phyloP scores from a whole-genome alignment of 1,140 invertebrate genomes.

The Trissolcus basalis region DNA sequence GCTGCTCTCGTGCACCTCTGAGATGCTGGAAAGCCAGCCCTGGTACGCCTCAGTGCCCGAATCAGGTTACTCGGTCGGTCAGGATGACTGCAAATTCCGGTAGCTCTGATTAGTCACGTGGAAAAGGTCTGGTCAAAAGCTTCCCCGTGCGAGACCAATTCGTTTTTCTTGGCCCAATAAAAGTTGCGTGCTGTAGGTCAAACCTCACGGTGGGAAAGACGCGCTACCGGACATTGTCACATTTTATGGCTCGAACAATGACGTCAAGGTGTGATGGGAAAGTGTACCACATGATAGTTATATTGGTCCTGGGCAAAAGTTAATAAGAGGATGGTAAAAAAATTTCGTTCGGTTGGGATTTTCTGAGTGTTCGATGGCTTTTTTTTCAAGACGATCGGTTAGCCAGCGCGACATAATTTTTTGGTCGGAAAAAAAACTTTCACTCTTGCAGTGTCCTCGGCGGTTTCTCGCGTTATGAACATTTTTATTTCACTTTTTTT shows the following conservation, averaged over 20 bases:
- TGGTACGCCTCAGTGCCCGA: slow-evolving; percentile 35
- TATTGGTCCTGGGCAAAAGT: slow-evolving; percentile 30
- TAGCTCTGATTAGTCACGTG: slow-evolving; percentile 64
- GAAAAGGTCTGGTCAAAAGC: slow-evolving; percentile 20
- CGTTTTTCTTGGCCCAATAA: slow-evolving; percentile 45
- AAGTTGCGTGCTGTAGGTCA: slow-evolving; percentile 34
- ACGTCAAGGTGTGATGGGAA: slow-evolving; percentile 19
- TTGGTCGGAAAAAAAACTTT: too few species aligned
- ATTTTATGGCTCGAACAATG: slow-evolving; percentile 37
- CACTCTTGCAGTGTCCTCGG: too few species aligned
- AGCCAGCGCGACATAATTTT: too few species aligned
- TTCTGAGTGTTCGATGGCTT: too few species aligned
- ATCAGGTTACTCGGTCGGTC: slow-evolving; percentile 67
- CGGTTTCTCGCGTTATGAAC: too few species aligned
- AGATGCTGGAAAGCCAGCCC: slow-evolving; percentile 46
- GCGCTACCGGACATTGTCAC: slow-evolving; percentile 28
- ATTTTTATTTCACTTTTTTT: too few species aligned
- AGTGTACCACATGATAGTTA: slow-evolving; percentile 30
- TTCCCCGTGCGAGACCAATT: slow-evolving; percentile 20
- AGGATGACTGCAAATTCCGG: slow-evolving; percentile 56
- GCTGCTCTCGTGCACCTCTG: slow-evolving; percentile 35
- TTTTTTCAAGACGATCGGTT: too few species aligned
- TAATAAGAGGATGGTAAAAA: slow-evolving; percentile 5
- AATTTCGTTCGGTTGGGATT: background rate
- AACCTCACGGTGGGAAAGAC: slow-evolving; percentile 40